Evolutionary conservation across 2,888 invertebrate genomes (phyloP).

Genomic region (Chrysolina haemoptera): DNA sequence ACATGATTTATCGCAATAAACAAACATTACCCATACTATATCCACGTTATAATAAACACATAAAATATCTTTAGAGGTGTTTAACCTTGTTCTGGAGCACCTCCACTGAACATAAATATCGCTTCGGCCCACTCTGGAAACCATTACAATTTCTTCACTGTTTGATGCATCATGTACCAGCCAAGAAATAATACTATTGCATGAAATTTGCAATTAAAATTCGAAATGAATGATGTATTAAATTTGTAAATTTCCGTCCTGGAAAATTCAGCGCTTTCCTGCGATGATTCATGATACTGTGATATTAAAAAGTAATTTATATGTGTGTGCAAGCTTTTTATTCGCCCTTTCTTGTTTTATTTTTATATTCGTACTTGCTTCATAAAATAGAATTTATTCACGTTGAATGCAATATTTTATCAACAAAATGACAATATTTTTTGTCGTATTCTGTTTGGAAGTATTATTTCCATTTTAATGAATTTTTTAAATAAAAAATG

Average conservation of each 20-base stretch:
- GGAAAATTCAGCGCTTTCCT: constrained; percentile 65
- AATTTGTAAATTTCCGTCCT: constrained; percentile 67
- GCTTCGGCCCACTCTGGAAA: constrained; percentile 31
- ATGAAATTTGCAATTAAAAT: constrained; percentile 61
- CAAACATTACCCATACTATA: constrained; percentile 23
- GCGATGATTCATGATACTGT: constrained; percentile 69
- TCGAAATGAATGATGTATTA: constrained; percentile 65
- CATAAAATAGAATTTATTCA: constrained; percentile 65
- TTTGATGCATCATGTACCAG: constrained; percentile 40
- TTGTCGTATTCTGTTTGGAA: constrained; percentile 54
- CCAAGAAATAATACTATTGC: constrained; percentile 47
- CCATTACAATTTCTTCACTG: constrained; percentile 39
- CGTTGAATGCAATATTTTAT: constrained; percentile 56
- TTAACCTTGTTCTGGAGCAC: constrained; percentile 32
- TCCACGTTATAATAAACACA: constrained; percentile 30
- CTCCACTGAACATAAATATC: constrained; percentile 37
- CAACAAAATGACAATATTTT: constrained; percentile 59
- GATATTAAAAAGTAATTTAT: constrained; percentile 70
- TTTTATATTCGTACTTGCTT: constrained; percentile 64
- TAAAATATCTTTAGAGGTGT: constrained; percentile 23
- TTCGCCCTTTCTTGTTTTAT: constrained; percentile 62
- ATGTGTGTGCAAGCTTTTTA: constrained; percentile 67
- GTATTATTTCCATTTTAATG: constrained; percentile 58
- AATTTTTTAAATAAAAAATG: constrained; percentile 55
- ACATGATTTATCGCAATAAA: background rate